These are phyloP conservation scores for Seira sanloemensis DNA, from an alignment of 2,888 invertebrate genomes.

Conservation along the genomic window DNA sequence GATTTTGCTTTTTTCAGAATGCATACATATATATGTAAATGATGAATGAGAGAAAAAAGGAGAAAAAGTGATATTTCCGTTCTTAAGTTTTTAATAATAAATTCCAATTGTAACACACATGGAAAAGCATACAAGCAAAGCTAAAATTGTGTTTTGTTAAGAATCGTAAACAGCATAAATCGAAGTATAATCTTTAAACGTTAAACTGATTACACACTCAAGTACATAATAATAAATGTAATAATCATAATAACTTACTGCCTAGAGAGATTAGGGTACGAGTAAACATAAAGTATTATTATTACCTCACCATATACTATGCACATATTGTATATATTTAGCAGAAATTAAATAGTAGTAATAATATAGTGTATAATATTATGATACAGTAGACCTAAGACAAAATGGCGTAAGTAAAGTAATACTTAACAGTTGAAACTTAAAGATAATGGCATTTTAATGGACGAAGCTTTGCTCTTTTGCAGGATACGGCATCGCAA, in stretches of 20 bases:
- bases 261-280: neutral
- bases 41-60: neutral
- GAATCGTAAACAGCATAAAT: constrained; percentile 40
- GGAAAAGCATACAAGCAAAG: constrained; percentile 66
- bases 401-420: constrained; percentile 38
- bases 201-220: too few relatives aligned
- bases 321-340: too few relatives aligned
- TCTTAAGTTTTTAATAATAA: constrained; percentile 55
- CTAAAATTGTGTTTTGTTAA: constrained; percentile 57
- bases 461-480: constrained; percentile 66
- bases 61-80: constrained; percentile 21
- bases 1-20: too few relatives aligned
- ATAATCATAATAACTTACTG: too few relatives aligned
- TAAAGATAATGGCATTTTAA: constrained; percentile 67
- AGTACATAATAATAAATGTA: neutral
- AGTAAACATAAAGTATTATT: neutral
- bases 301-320: too few relatives aligned
- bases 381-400: neutral
- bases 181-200: too few relatives aligned
- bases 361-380: too few relatives aligned
- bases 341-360: neutral
- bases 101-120: constrained; percentile 60
- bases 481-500: constrained; percentile 64
- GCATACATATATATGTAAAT: too few relatives aligned
- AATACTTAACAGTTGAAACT: constrained; percentile 57